phyloP scores from a whole-genome alignment of 2,797 vertebrate genomes.

The Coregonus sp. region DNA sequence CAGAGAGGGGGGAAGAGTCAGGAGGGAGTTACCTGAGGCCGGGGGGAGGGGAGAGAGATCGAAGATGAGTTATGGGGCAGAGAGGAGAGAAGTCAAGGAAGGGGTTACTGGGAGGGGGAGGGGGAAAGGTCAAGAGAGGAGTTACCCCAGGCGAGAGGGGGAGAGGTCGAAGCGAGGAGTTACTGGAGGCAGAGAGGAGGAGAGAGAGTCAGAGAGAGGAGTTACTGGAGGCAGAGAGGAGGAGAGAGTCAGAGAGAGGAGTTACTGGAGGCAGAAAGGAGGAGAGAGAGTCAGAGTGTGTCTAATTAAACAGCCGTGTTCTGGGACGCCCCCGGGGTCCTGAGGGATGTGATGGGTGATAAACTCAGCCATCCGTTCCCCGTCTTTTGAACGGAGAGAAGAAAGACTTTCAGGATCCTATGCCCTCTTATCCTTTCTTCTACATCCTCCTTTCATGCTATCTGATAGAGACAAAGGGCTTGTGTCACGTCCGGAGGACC shows the following conservation, averaged over 20 bases:
- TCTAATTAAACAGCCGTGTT: constrained; percentile 65
- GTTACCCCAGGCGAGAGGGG: too few species aligned
- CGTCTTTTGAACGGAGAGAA: constrained; percentile 51
- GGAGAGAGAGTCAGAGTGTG: constrained; percentile 29
- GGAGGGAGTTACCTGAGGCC: too few species aligned
- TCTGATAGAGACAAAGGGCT: constrained; percentile 54
- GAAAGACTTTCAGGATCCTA: constrained; percentile 55
- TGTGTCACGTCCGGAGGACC: constrained; percentile 57
- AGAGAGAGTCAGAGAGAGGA: background rate
- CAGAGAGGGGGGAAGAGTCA: constrained; percentile 19
- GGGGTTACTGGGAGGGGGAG: too few species aligned
- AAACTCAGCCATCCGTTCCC: constrained; percentile 53
- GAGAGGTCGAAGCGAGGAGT: background rate
- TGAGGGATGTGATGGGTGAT: constrained; percentile 50
- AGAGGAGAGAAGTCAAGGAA: too few species aligned
- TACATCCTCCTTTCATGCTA: constrained; percentile 32
- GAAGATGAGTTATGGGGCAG: too few species aligned
- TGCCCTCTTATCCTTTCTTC: constrained; percentile 40
- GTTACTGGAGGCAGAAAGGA: too few species aligned
- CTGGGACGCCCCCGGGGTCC: constrained; percentile 52
- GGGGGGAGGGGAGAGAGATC: too few species aligned
- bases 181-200: constrained; percentile 3
- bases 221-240: too few species aligned
- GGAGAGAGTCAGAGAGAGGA: too few species aligned
- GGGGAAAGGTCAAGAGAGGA: too few species aligned